Conservation (phyloP, 2,888 invertebrate species). For the Pedicia rivosa region DNA sequence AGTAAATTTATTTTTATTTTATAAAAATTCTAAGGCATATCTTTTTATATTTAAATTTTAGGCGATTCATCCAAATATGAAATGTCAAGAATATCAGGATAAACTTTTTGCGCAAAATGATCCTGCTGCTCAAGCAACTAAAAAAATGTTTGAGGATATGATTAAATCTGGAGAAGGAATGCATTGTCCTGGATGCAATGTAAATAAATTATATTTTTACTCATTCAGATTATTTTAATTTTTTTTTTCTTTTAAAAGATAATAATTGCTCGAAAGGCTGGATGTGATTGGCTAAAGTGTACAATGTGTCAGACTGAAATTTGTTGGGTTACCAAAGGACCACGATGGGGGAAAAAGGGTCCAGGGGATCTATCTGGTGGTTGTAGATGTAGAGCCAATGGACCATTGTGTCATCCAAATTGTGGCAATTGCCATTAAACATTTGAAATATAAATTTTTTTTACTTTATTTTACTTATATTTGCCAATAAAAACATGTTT, state of each 20-base stretch:
- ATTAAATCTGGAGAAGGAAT: background rate
- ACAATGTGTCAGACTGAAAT: conserved; percentile 86
- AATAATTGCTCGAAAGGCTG: conserved; percentile 77
- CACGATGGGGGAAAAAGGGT: conserved; percentile 9
- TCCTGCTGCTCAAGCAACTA: background rate
- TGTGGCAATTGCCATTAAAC: conserved; percentile 8
- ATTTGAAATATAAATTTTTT: no score
- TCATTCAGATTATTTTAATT: background rate
- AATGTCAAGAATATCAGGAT: conserved; percentile 2
- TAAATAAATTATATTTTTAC: background rate
- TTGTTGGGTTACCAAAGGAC: conserved; percentile 74
- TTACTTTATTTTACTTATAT: no score
- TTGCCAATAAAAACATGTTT: no score
- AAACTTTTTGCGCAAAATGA: no score
- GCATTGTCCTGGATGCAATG: conserved; percentile 1
- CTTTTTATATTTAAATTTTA: no score
- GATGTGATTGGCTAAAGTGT: conserved; percentile 83
- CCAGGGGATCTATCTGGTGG: conserved; percentile 8
- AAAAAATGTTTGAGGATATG: background rate
- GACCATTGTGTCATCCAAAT: conserved; percentile 7
- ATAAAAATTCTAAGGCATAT: no score
- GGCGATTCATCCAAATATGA: background rate
- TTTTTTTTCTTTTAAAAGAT: conserved; percentile 3
- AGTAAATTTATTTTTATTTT: conserved; percentile 46
- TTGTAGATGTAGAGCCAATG: conserved; percentile 6